phyloP scores from a whole-genome alignment of 2,113 vertebrate species.

The Archilochus colubris region DNA sequence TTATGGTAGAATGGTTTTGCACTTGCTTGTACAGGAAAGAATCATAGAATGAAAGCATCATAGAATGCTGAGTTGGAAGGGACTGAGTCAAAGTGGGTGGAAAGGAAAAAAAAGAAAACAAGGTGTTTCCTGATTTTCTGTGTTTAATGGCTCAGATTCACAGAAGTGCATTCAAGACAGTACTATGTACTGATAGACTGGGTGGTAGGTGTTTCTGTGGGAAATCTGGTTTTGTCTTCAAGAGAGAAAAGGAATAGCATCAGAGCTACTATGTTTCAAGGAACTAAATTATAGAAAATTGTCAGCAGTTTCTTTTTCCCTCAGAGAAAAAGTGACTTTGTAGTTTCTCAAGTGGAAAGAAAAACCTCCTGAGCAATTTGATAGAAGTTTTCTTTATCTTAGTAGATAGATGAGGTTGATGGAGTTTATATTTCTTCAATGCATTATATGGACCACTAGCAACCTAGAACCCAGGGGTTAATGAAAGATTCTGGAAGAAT shows the following conservation, averaged over 20 bases:
- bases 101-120: not conserved
- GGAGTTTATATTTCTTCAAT: not conserved
- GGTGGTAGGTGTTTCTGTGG: not conserved
- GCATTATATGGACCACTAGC: not conserved
- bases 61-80: too few species aligned
- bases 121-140: not conserved
- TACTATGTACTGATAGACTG: not conserved
- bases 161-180: not conserved
- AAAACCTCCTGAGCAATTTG: not conserved
- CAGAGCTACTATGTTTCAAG: not conserved
- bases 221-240: not conserved
- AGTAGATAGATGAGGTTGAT: not conserved
- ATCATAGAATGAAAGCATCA: not conserved
- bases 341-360: not conserved
- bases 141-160: not conserved
- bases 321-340: not conserved
- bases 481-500: not conserved
- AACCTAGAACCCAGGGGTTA: not conserved
- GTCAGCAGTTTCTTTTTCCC: not conserved
- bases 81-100: not conserved
- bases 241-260: not conserved
- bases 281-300: not conserved
- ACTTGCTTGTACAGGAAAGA: not conserved
- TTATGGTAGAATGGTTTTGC: not conserved
- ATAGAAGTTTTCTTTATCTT: not conserved